Conservation (phyloP, 2,888 invertebrate species). For the Habroteleia sp. region DNA sequence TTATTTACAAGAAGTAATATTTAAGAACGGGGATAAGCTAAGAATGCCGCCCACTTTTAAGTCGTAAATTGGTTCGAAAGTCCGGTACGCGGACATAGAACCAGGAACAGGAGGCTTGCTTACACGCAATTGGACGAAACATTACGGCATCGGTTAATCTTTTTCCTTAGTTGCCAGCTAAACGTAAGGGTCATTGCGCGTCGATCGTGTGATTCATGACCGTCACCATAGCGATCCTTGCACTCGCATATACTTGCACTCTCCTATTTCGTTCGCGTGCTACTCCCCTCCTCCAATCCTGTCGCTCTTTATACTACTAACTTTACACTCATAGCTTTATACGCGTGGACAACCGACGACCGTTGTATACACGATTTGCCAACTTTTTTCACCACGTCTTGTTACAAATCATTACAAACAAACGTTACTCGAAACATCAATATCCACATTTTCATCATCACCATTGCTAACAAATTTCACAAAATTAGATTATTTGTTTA, state of each 20-base stretch:
- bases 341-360: slow-evolving; percentile 52
- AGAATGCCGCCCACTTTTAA: slow-evolving; percentile 65
- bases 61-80: slow-evolving; percentile 71
- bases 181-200: slow-evolving; percentile 70
- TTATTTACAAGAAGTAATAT: slow-evolving; percentile 41
- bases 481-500: too few relatives aligned
- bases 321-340: slow-evolving; percentile 52
- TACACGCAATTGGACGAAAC: slow-evolving; percentile 42
- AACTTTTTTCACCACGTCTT: slow-evolving; percentile 11
- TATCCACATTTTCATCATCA: background rate
- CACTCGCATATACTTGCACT: slow-evolving; percentile 37
- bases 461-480: too few relatives aligned
- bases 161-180: slow-evolving; percentile 49
- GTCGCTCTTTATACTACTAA: slow-evolving; percentile 39
- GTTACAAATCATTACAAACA: slow-evolving; percentile 17
- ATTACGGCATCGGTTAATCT: slow-evolving; percentile 61
- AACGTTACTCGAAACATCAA: background rate
- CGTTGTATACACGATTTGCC: slow-evolving; percentile 49
- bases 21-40: slow-evolving; percentile 37
- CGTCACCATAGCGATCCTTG: slow-evolving; percentile 64
- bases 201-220: slow-evolving; percentile 75
- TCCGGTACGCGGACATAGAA: slow-evolving; percentile 69
- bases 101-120: slow-evolving; percentile 37
- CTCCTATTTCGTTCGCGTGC: slow-evolving; percentile 48
- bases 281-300: slow-evolving; percentile 13